Conservation (phyloP, 2,797 vertebrate species). For the Mormyrops attenuatus region DNA sequence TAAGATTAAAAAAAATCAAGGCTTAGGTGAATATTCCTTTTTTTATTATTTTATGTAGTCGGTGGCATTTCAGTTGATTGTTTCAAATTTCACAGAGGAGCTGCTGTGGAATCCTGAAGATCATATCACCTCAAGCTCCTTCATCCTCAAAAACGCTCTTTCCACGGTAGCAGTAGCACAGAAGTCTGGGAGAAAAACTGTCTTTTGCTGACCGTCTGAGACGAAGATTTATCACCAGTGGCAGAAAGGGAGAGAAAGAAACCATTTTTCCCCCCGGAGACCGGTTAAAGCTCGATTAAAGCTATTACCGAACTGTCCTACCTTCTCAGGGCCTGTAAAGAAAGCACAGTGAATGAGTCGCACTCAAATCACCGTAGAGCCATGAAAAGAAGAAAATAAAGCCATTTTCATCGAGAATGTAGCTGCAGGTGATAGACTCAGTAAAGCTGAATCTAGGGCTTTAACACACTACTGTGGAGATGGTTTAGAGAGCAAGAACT, state of each 20-base stretch:
- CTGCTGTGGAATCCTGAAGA: background rate
- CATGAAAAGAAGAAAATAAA: background rate
- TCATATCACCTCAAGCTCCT: background rate
- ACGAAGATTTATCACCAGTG: constrained; percentile 1
- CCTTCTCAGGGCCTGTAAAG: background rate
- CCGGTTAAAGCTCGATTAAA: constrained; percentile 27
- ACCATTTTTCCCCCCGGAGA: background rate
- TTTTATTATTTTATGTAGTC: background rate
- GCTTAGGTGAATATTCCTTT: background rate
- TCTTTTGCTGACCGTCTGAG: background rate
- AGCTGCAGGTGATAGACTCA: background rate
- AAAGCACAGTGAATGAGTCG: background rate
- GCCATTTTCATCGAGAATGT: background rate
- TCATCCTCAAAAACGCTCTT: background rate
- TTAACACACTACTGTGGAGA: background rate
- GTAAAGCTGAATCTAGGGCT: background rate
- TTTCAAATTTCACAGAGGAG: background rate
- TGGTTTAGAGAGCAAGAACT: background rate
- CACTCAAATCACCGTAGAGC: too few species aligned
- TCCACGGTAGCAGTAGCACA: background rate
- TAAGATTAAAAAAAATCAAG: background rate
- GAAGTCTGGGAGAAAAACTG: background rate
- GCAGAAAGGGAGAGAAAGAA: background rate
- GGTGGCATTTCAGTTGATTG: background rate
- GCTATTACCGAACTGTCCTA: background rate